Percentiles rank a stretch among this genome's conserved stretches.
Conservation (phyloP, 2,888 invertebrate species). For the Baccha elongata region DNA sequence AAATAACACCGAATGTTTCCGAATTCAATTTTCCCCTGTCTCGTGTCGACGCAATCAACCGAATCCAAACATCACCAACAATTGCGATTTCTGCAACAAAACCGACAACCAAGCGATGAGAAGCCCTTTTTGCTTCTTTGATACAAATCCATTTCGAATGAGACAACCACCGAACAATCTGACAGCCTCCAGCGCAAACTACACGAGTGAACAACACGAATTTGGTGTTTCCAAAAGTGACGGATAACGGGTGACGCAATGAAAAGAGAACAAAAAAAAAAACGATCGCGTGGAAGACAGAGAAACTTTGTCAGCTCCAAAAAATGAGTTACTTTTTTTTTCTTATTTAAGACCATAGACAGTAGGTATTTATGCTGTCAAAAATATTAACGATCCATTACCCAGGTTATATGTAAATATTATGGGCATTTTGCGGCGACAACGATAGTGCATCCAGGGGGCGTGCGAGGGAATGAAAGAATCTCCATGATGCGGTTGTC, state of each 20-base stretch:
- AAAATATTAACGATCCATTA: conserved; percentile 72
- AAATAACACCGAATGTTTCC: conserved; percentile 24
- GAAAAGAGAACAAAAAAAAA: conserved; percentile 7
- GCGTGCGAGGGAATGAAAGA: background rate
- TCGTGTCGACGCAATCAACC: conserved; percentile 70
- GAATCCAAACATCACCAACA: conserved; percentile 35
- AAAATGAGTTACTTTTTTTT: background rate
- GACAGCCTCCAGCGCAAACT: conserved; percentile 47
- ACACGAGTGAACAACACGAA: conserved; percentile 43
- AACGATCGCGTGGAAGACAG: conserved; percentile 9
- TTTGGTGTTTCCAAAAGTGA: conserved; percentile 25
- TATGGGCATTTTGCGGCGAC: conserved; percentile 72
- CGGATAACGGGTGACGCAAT: background rate
- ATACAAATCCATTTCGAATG: conserved; percentile 59
- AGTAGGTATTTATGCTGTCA: conserved; percentile 70
- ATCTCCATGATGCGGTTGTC: background rate
- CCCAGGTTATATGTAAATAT: conserved; percentile 72
- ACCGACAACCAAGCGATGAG: conserved; percentile 3
- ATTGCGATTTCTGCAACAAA: background rate
- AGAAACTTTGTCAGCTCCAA: conserved; percentile 33
- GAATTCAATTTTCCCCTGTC: conserved; percentile 58
- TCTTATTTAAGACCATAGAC: conserved; percentile 22
- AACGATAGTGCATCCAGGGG: conserved; percentile 53
- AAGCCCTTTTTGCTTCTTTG: conserved; percentile 48
- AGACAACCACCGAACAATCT: conserved; percentile 41